Evolutionary conservation across 2,888 invertebrate species (phyloP).

Genomic region (Pantelozetes paolii): DNA sequence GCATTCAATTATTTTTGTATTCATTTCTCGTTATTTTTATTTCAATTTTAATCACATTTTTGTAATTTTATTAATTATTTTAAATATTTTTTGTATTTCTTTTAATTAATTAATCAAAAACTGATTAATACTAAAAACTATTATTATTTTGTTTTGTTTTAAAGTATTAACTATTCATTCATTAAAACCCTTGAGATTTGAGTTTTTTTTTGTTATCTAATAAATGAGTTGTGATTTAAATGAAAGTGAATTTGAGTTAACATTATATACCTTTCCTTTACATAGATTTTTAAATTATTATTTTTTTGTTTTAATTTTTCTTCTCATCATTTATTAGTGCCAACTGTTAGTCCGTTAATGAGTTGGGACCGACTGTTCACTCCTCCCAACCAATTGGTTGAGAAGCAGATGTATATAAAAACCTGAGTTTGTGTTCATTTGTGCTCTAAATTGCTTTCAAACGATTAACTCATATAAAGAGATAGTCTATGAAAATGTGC

Average conservation of each 20-base stretch:
- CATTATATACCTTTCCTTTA: background rate
- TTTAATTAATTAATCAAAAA: too few relatives aligned
- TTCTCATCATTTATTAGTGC: constrained; percentile 21
- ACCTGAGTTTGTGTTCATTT: background rate
- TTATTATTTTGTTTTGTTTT: background rate
- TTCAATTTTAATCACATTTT: too few relatives aligned
- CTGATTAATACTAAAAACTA: background rate
- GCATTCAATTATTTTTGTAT: background rate
- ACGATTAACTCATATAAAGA: constrained; percentile 9
- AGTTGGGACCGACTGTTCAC: background rate
- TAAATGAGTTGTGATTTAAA: background rate
- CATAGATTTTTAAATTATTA: background rate
- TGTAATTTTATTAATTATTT: too few relatives aligned
- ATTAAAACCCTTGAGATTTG: background rate
- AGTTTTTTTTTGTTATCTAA: background rate
- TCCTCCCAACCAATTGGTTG: constrained; percentile 28
- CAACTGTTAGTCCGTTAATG: constrained; percentile 16
- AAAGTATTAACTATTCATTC: too few relatives aligned
- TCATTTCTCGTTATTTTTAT: too few relatives aligned
- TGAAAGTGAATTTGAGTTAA: background rate
- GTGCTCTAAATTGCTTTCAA: constrained; percentile 5
- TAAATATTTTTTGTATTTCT: too few relatives aligned
- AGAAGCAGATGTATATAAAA: constrained; percentile 25
- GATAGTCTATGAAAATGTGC: background rate
- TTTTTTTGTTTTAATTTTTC: background rate